A percentile compares a stretch with the other conserved stretches of the same genome.
Conservation (phyloP, 2,888 invertebrate species). For the Nymphalis urticae region DNA sequence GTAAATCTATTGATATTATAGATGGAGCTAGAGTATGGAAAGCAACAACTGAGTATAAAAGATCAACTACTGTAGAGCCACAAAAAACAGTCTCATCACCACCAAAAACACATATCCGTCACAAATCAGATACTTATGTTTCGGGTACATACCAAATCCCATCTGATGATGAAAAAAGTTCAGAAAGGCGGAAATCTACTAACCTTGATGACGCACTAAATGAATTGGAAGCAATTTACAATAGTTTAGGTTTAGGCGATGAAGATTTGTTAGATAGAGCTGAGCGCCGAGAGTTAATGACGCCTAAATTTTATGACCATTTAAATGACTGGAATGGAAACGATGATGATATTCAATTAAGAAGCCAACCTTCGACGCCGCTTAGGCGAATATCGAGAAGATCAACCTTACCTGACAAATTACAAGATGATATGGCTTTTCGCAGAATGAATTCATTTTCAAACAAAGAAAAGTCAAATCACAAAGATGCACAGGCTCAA, state of each 20-base stretch:
- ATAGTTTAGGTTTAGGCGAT: conserved; percentile 91
- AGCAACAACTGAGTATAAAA: conserved; percentile 75
- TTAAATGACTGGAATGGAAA: conserved; percentile 79
- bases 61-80: conserved; percentile 67
- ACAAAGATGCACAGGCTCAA: conserved; percentile 70
- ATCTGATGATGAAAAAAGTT: conserved; percentile 74
- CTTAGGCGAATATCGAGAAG: conserved; percentile 65
- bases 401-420: conserved; percentile 83
- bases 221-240: conserved; percentile 95
- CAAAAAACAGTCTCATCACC: conserved; percentile 60
- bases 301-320: conserved; percentile 73
- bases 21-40: conserved; percentile 76
- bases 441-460: conserved; percentile 84
- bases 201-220: conserved; percentile 93
- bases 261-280: conserved; percentile 91
- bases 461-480: conserved; percentile 71
- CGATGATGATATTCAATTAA: conserved; percentile 69
- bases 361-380: conserved; percentile 76
- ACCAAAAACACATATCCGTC: conserved; percentile 70
- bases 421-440: conserved; percentile 91
- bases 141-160: conserved; percentile 64
- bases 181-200: conserved; percentile 84
- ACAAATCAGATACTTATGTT: conserved; percentile 74
- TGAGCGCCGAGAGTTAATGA: conserved; percentile 86
- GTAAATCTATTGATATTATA: conserved; percentile 49